phyloP scores from a whole-genome alignment of 1,140 invertebrate species.

The Hycleus phaleratus region DNA sequence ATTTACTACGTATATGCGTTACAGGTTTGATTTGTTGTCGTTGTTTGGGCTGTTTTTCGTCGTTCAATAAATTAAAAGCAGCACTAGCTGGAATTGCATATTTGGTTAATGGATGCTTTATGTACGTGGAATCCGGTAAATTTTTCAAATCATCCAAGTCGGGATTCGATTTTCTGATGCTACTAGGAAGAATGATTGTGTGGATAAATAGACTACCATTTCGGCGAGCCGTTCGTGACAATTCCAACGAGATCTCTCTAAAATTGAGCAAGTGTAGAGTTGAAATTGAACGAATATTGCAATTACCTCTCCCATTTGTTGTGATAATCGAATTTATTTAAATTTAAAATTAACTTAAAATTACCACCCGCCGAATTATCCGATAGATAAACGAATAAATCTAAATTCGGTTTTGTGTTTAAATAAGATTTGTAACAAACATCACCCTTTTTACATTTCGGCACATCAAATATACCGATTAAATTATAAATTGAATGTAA shows the following conservation, averaged over 20 bases:
- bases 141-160: slow-evolving; percentile 22
- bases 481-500: slow-evolving; percentile 35
- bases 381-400: slow-evolving; percentile 32
- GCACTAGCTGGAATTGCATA: slow-evolving; percentile 33
- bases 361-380: slow-evolving; percentile 32
- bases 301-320: slow-evolving; percentile 31
- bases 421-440: slow-evolving; percentile 35
- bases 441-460: slow-evolving; percentile 29
- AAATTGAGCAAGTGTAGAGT: slow-evolving; percentile 9
- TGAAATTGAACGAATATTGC: slow-evolving; percentile 1
- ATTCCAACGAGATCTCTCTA: slow-evolving; percentile 26
- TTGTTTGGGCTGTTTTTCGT: slow-evolving; percentile 16
- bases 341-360: slow-evolving; percentile 24
- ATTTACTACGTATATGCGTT: slow-evolving; percentile 34
- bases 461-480: slow-evolving; percentile 30
- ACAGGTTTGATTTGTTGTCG: slow-evolving; percentile 26
- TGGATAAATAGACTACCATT: slow-evolving; percentile 36
- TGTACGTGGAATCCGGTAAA: slow-evolving; percentile 26
- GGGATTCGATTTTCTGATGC: slow-evolving; percentile 11
- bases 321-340: slow-evolving; percentile 34
- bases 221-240: slow-evolving; percentile 26
- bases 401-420: slow-evolving; percentile 35
- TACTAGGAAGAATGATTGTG: slow-evolving; percentile 29
- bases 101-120: slow-evolving; percentile 34
- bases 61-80: slow-evolving; percentile 37